Evolutionary conservation across 2,888 invertebrate species (phyloP), one percentile per base, ranked within the genome.

Genomic region (Zygogramma bicolorata): DNA sequence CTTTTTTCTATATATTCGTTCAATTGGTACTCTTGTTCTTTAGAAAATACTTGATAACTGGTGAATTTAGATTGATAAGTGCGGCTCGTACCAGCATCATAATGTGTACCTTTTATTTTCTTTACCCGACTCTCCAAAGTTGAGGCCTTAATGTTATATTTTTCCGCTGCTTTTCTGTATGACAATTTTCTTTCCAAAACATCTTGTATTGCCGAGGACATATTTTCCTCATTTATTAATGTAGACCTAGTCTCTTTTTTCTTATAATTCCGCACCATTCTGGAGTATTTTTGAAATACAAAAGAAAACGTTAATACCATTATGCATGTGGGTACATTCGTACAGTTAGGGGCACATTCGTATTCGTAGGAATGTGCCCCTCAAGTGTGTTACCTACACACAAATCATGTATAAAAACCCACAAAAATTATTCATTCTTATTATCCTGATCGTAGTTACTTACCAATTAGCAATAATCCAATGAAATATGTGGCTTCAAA

Each of bases 81-180:
- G 31, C 65, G 65, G 7, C 27, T 18, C 34, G 15, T 70, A 10
- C 31, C n/a, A 27, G 15, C 58, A 25, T 29, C 58, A 42, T 62
- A 38, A 42, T 46, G 68, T 71, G 67, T 72, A 40, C 40, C 40
- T 3, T 61, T 20, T 8, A 68, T 61, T 34, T 72, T 77, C 61
- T 18, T 40, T 53, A 74, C 27, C 13, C 74, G 72, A 70, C 70
- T 73, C 73, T 77, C 53, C 29, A 77, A 60, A 18, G 74, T 78
- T 69, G 73, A 38, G 22, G 75, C 66, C 68, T 77, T 78, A 25
- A 77, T 31, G 49, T 57, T 58, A 65, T 77, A 78, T 70, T 78
- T 78, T 22, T 68, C 53, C 61, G 76, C 76, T 6, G 76, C 63
- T 75, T 73, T 77, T 27, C 77, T 70, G 49, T 70, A 65, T 53